These are phyloP conservation scores for Syngnathus acus DNA, from an alignment of 2,797 vertebrate species.

Conservation along the genomic window DNA sequence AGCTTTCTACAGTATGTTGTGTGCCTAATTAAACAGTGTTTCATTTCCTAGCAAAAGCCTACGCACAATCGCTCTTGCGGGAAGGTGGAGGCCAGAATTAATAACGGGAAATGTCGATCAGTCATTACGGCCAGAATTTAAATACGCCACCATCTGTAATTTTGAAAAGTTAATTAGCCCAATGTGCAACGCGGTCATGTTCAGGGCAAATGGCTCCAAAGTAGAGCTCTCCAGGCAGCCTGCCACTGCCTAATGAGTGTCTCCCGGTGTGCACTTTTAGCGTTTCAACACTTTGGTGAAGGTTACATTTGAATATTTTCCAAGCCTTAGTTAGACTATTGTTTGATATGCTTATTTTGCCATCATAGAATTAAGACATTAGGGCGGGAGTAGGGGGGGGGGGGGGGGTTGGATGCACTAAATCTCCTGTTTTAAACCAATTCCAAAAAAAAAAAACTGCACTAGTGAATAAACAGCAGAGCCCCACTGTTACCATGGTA, in stretches of 20 bases:
- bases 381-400: neutral
- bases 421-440: neutral
- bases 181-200: slow-evolving; percentile 54
- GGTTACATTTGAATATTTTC: slow-evolving; percentile 62
- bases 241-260: slow-evolving; percentile 58
- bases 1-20: slow-evolving; percentile 22
- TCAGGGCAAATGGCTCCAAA: slow-evolving; percentile 61
- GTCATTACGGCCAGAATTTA: slow-evolving; percentile 38
- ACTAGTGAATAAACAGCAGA: neutral
- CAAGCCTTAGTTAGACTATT: slow-evolving; percentile 43
- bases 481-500: too few species aligned
- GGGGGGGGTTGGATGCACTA: neutral
- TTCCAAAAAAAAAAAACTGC: neutral
- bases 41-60: slow-evolving; percentile 4
- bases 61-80: slow-evolving; percentile 25
- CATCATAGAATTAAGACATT: slow-evolving; percentile 39
- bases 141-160: slow-evolving; percentile 59
- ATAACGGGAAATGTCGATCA: slow-evolving; percentile 48
- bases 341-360: slow-evolving; percentile 42
- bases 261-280: slow-evolving; percentile 53
- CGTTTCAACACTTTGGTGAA: slow-evolving; percentile 54
- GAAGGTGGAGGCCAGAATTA: slow-evolving; percentile 29
- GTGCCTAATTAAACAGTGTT: slow-evolving; percentile 7
- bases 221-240: slow-evolving; percentile 57
- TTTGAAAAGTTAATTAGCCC: slow-evolving; percentile 64